Conservation (phyloP, 2,797 vertebrate species). For the Heteromormyrus szaboi region DNA sequence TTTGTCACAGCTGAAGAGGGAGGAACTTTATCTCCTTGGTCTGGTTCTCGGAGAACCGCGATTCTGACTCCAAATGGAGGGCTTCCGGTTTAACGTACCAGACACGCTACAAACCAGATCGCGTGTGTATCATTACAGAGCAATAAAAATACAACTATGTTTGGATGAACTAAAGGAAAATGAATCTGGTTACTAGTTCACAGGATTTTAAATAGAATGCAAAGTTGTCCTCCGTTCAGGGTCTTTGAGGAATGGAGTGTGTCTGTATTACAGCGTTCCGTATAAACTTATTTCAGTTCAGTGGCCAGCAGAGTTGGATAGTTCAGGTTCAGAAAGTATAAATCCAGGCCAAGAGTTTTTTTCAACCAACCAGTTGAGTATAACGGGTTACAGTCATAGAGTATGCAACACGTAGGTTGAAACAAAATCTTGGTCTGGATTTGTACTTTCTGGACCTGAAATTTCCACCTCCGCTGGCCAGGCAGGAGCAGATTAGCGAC, state of each 20-base stretch:
- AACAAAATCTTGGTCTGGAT: background rate
- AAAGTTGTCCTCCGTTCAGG: background rate
- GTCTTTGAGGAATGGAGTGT: background rate
- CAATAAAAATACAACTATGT: background rate
- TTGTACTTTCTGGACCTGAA: background rate
- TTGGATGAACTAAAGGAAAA: background rate
- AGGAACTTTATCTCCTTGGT: background rate
- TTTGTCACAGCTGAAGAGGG: background rate
- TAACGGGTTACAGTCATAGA: background rate
- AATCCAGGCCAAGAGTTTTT: background rate
- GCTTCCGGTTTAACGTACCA: background rate
- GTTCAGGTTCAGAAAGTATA: background rate
- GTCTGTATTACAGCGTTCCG: background rate
- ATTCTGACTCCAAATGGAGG: background rate
- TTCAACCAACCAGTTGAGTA: background rate
- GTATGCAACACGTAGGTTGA: background rate
- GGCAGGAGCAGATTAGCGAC: background rate
- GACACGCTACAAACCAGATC: background rate
- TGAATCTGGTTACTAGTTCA: background rate
- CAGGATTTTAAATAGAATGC: background rate
- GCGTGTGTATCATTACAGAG: background rate
- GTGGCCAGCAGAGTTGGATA: background rate
- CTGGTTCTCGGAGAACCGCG: background rate
- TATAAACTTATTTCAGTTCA: slow-evolving; percentile 13
- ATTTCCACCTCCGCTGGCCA: background rate